A percentile compares a stretch with the other conserved stretches of the same genome.
These are phyloP conservation scores for Harpegnathos saltator DNA, from an alignment of 1,140 invertebrate genomes.

Conservation along the genomic window DNA sequence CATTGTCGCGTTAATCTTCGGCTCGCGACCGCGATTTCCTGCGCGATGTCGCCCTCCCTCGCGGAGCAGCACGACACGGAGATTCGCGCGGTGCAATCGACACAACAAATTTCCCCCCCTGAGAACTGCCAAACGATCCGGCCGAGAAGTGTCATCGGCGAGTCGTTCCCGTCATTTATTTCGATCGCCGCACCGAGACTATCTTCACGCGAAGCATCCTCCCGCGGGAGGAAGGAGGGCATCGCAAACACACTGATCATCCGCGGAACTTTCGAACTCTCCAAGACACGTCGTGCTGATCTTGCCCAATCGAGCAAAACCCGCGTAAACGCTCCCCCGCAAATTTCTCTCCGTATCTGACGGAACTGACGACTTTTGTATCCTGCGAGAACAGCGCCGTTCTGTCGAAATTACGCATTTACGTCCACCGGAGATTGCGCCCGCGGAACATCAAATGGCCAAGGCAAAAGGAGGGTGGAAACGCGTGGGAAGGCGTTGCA, in stretches of 20 bases:
- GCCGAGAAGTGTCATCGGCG: not conserved
- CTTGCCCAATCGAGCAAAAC: too few species aligned
- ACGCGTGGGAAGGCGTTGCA: slow-evolving; percentile 8
- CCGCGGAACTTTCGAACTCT: too few species aligned
- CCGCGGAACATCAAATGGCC: not conserved
- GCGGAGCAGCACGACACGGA: too few species aligned
- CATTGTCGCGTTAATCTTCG: slow-evolving; percentile 31
- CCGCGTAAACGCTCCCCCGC: too few species aligned
- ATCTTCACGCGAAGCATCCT: slow-evolving; percentile 1
- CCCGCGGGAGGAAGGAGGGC: too few species aligned
- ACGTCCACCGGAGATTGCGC: not conserved
- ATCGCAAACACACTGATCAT: too few species aligned
- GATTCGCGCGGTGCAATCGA: not conserved
- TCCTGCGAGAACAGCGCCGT: not conserved
- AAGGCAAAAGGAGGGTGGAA: not conserved
- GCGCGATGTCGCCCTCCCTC: too few species aligned
- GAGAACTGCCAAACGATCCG: not conserved
- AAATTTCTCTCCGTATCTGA: not conserved
- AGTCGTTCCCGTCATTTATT: slow-evolving; percentile 51
- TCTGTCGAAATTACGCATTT: not conserved
- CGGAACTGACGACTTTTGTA: too few species aligned
- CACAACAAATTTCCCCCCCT: slow-evolving; percentile 52
- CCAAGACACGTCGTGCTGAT: too few species aligned
- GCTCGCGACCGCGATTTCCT: slow-evolving; percentile 30
- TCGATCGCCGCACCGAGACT: slow-evolving; percentile 5